Evolutionary conservation across 2,113 vertebrate genomes (phyloP).

Genomic region (Mellivora capensis): DNA sequence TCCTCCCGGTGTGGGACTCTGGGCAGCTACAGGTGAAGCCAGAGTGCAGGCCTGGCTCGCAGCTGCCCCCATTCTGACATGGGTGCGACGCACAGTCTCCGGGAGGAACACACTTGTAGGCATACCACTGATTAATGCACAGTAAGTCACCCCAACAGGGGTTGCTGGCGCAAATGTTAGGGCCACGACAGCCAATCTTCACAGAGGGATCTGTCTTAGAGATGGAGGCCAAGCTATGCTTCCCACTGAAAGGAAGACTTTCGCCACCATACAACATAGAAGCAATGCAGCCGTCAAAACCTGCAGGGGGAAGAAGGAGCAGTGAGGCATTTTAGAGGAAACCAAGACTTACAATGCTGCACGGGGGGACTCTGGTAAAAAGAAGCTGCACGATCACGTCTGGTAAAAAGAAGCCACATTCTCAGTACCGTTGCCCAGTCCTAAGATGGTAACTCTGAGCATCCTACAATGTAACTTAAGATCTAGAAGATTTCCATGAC

Average conservation of each 20-base stretch:
- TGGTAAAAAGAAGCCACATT: neutral
- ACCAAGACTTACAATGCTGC: neutral
- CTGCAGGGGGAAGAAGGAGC: constrained; percentile 73
- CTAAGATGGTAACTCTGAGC: too few relatives aligned
- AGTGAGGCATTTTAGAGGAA: neutral
- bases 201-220: constrained; percentile 89
- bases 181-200: constrained; percentile 94
- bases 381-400: neutral
- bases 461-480: neutral
- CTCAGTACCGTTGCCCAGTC: neutral
- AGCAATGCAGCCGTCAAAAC: constrained; percentile 93
- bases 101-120: constrained; percentile 92
- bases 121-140: constrained; percentile 96
- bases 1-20: constrained; percentile 87
- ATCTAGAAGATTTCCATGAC: neutral
- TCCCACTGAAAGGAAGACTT: constrained; percentile 91
- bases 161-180: constrained; percentile 92
- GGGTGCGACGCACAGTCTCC: constrained; percentile 92
- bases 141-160: constrained; percentile 94
- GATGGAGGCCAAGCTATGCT: constrained; percentile 87
- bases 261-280: constrained; percentile 91
- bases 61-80: constrained; percentile 94
- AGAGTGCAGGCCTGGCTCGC: constrained; percentile 82
- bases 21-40: constrained; percentile 93
- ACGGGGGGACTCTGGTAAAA: too few relatives aligned